phyloP scores from a whole-genome alignment of 2,113 vertebrate species.

The Scalopus aquaticus region DNA sequence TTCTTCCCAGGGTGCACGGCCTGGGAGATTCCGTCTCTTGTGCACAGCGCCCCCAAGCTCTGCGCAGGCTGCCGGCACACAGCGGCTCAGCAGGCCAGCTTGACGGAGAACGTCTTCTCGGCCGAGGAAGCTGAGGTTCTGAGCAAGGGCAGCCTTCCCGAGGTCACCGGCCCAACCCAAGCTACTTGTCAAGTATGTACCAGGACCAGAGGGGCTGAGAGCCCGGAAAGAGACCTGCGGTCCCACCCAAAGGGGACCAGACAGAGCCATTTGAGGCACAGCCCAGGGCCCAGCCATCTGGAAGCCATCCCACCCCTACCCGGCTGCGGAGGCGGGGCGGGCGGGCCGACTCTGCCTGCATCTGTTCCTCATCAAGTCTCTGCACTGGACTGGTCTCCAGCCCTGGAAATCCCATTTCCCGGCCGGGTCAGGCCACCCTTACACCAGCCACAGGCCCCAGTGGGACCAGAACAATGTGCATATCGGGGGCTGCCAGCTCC shows the following conservation, averaged over 20 bases:
- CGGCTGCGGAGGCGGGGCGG: neutral
- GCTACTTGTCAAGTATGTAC: neutral
- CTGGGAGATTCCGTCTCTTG: neutral
- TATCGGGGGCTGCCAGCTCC: neutral
- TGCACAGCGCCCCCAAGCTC: neutral
- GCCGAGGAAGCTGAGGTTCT: neutral
- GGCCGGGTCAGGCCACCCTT: neutral
- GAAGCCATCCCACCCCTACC: slow-evolving; percentile 22
- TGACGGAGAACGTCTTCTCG: neutral
- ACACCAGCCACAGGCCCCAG: neutral
- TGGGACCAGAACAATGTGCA: neutral
- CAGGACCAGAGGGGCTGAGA: neutral
- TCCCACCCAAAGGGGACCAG: neutral
- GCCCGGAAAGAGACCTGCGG: neutral
- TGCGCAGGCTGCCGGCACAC: neutral
- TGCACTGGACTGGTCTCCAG: neutral
- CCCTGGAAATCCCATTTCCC: slow-evolving; percentile 38
- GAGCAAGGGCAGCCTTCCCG: neutral
- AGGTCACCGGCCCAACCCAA: neutral
- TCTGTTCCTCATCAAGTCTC: slow-evolving; percentile 64
- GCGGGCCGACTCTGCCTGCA: neutral
- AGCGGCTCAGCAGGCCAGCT: neutral
- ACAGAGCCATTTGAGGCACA: neutral
- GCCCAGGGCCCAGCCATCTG: slow-evolving; percentile 39
- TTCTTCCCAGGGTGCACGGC: neutral